phyloP scores from a whole-genome alignment of 2,888 invertebrate species.

The Heliconius charithonia region DNA sequence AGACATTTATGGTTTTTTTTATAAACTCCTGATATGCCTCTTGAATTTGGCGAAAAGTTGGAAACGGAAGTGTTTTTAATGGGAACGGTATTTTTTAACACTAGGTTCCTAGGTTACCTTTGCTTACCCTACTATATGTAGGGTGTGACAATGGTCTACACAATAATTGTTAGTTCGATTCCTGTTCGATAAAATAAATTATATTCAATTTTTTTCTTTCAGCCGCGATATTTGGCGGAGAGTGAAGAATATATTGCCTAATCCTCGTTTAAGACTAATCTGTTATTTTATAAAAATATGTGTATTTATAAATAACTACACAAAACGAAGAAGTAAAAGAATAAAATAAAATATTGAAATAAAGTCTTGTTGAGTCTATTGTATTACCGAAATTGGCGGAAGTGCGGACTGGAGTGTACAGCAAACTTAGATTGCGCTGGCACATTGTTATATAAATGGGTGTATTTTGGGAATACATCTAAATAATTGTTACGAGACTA shows the following conservation, averaged over 20 bases:
- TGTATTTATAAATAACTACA: background rate
- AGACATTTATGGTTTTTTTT: too few species aligned
- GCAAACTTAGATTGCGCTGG: conserved; percentile 62
- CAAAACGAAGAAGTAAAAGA: conserved; percentile 34
- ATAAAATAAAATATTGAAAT: conserved; percentile 53
- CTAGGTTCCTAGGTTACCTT: background rate
- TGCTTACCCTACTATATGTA: background rate
- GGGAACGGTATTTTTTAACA: background rate
- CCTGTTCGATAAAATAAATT: too few species aligned
- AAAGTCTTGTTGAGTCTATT: conserved; percentile 47
- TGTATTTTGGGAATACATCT: conserved; percentile 48
- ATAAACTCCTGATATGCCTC: too few species aligned
- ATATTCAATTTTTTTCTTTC: too few species aligned
- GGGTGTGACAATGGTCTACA: too few species aligned
- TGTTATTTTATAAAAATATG: too few species aligned
- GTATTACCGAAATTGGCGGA: conserved; percentile 58
- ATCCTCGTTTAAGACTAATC: too few species aligned
- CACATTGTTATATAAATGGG: conserved; percentile 60
- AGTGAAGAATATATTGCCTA: too few species aligned
- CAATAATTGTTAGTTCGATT: too few species aligned
- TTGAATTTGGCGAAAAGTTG: too few species aligned
- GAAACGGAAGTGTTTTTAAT: too few species aligned
- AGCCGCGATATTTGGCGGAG: too few species aligned
- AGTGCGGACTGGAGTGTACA: conserved; percentile 57
- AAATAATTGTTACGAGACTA: conserved; percentile 33